Evolutionary conservation across 2,113 vertebrate species (phyloP).

Genomic region (Chrysochloris asiatica): DNA sequence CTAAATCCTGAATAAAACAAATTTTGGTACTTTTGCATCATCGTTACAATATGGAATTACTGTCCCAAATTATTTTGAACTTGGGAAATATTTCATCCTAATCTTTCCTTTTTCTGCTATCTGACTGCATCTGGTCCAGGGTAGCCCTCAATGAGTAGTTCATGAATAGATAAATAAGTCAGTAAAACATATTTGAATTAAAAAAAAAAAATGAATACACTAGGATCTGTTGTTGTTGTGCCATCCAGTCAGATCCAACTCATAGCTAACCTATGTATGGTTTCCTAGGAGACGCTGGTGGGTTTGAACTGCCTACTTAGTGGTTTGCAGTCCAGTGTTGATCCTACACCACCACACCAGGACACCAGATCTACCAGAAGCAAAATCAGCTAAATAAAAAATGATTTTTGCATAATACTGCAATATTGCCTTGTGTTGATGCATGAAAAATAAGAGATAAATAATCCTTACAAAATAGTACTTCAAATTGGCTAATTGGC

Average conservation of each 20-base stretch:
- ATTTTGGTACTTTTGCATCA: background rate
- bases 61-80: background rate
- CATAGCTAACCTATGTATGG: no score
- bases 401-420: conserved; percentile 14
- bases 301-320: no score
- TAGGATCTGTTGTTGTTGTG: no score
- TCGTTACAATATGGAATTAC: background rate
- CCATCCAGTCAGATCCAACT: no score
- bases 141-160: background rate
- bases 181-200: background rate
- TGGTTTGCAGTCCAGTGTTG: no score
- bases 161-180: background rate
- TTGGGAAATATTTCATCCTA: background rate
- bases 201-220: no score
- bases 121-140: background rate
- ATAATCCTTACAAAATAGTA: background rate
- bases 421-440: background rate
- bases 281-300: no score
- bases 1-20: background rate
- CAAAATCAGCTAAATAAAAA: background rate
- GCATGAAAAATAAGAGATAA: background rate
- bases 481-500: background rate
- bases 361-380: no score
- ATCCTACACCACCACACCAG: no score
- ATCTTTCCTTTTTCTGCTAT: background rate